Evolutionary conservation across 2,888 invertebrate genomes (phyloP).

Genomic region (Heliconius cydno): DNA sequence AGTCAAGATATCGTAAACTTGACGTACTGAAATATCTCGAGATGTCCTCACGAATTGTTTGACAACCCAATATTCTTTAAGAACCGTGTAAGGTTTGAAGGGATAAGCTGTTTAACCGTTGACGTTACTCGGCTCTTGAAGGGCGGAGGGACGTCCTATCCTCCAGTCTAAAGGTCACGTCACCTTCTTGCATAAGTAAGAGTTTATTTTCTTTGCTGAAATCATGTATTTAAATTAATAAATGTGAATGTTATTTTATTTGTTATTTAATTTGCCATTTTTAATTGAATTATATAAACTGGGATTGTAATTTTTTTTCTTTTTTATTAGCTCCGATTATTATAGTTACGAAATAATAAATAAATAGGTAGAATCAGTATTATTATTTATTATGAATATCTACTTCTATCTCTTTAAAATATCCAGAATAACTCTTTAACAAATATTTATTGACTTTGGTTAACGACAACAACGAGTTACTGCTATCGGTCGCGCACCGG

Average conservation of each 20-base stretch:
- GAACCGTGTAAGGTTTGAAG: conserved; percentile 27
- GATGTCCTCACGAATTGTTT: conserved; percentile 11
- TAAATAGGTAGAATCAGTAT: background rate
- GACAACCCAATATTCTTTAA: conserved; percentile 14
- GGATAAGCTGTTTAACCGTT: conserved; percentile 45
- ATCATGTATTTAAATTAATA: conserved; percentile 16
- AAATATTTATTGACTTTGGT: conserved; percentile 27
- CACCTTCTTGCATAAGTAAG: conserved; percentile 40
- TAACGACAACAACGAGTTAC: conserved; percentile 30
- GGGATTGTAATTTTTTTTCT: background rate
- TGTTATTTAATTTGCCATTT: background rate
- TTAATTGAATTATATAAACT: background rate
- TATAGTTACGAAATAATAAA: background rate
- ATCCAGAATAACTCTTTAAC: conserved; percentile 9
- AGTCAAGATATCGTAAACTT: conserved; percentile 12
- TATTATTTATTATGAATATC: too few relatives aligned
- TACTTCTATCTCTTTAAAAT: background rate
- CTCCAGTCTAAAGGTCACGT: conserved; percentile 44
- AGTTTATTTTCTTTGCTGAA: conserved; percentile 20
- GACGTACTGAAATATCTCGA: background rate
- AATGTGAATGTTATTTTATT: conserved; percentile 6
- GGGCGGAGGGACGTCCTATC: conserved; percentile 47
- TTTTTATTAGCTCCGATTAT: background rate
- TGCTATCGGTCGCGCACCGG: conserved; percentile 52
- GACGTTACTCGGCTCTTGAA: conserved; percentile 43